Percentiles rank a stretch among this genome's conserved stretches.
phyloP scores from a whole-genome alignment of 2,113 vertebrate genomes.

The Sprattus sprattus region DNA sequence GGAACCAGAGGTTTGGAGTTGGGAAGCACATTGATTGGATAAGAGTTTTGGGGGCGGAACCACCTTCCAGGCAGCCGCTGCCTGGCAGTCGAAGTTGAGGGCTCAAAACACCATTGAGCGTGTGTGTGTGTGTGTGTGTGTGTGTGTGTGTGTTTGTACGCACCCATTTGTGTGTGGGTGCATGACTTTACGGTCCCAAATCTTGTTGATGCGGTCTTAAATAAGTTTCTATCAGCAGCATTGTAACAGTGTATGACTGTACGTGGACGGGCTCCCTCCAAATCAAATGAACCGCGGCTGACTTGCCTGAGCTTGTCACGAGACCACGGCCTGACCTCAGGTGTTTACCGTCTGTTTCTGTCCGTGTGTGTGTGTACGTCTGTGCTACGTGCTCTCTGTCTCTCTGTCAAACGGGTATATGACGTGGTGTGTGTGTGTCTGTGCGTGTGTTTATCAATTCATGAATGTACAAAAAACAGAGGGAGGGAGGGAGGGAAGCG shows the following conservation, averaged over 20 bases:
- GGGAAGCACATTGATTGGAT: no score
- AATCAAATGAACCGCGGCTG: slow-evolving; percentile 56
- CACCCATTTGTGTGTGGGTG: slow-evolving; percentile 1
- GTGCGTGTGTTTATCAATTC: background rate
- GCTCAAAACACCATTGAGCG: no score
- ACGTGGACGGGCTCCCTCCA: slow-evolving; percentile 37
- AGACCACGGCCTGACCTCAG: slow-evolving; percentile 46
- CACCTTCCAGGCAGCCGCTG: no score
- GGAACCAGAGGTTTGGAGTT: no score
- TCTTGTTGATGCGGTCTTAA: background rate
- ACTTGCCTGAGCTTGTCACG: slow-evolving; percentile 60
- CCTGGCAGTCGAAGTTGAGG: no score
- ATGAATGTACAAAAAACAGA: background rate
- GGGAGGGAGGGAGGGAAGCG: no score
- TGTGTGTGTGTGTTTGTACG: background rate
- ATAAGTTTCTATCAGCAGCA: background rate
- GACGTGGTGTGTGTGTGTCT: background rate
- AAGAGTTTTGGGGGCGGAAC: no score
- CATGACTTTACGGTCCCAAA: background rate
- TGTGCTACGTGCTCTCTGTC: no score
- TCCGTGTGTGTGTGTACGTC: background rate
- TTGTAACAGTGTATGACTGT: background rate
- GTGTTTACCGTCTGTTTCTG: slow-evolving; percentile 31
- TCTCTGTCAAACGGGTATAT: background rate
- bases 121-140: slow-evolving; percentile 12